These are phyloP conservation scores for Rutilus rutilus DNA, from an alignment of 2,113 vertebrate species.

Conservation along the genomic window DNA sequence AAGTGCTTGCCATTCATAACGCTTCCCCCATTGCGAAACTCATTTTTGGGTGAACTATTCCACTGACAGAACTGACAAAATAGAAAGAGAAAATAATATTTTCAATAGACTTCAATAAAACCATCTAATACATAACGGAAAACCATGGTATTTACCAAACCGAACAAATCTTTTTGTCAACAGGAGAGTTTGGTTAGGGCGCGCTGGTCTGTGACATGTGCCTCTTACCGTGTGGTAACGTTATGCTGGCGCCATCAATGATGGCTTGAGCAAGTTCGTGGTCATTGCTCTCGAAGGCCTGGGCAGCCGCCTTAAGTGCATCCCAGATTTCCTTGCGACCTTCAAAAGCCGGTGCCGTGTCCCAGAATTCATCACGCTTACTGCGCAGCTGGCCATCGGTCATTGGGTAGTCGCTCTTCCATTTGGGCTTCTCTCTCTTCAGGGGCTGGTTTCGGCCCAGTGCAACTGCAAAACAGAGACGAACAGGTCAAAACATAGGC, in stretches of 20 bases:
- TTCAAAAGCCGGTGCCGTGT: conserved; percentile 96
- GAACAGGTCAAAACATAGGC: neutral
- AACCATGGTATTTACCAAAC: neutral
- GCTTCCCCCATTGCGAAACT: too few species aligned
- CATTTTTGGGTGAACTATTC: too few species aligned
- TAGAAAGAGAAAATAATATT: too few species aligned
- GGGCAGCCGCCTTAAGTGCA: conserved; percentile 91
- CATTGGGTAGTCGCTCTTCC: conserved; percentile 99
- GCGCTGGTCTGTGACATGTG: neutral
- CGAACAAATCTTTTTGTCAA: too few species aligned
- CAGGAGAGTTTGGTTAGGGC: neutral
- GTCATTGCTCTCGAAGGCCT: conserved; percentile 95
- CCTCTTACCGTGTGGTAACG: conserved; percentile 89
- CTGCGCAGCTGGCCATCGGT: conserved; percentile 96
- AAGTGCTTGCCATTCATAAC: too few species aligned
- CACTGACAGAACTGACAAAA: too few species aligned
- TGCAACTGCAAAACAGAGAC: conserved; percentile 80
- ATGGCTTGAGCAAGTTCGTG: conserved; percentile 97
- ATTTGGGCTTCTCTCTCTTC: conserved; percentile 98
- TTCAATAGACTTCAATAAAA: neutral
- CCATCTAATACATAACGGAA: neutral
- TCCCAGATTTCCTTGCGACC: conserved; percentile 99
- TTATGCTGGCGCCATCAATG: conserved; percentile 96
- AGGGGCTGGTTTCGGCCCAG: conserved; percentile 95
- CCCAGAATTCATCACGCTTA: conserved; percentile 98